phyloP scores from a whole-genome alignment of 2,797 vertebrate genomes.

The Gallirallus australis region DNA sequence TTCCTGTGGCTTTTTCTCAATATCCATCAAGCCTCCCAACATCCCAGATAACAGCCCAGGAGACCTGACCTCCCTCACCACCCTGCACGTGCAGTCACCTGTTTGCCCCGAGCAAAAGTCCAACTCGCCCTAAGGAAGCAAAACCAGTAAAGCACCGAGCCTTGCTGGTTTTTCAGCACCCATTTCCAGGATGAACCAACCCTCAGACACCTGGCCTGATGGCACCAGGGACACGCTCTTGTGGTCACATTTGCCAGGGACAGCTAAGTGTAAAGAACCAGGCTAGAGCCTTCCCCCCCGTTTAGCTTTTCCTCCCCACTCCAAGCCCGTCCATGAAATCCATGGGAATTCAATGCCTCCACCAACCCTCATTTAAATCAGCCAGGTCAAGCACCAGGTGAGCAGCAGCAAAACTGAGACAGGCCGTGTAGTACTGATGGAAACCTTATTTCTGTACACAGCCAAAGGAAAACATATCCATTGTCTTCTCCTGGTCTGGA shows the following conservation, averaged over 20 bases:
- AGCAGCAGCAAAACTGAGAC: not conserved
- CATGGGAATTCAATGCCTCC: not conserved
- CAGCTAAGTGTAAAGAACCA: not conserved
- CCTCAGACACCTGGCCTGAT: accelerated
- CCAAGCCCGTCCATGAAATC: not conserved
- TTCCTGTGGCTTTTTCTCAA: not conserved
- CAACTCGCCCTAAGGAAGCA: not conserved
- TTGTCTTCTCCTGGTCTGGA: too few relatives aligned
- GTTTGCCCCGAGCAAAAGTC: not conserved
- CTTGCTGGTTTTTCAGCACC: not conserved
- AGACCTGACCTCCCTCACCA: not conserved
- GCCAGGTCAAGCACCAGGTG: not conserved
- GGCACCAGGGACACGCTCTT: accelerated
- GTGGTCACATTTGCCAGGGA: not conserved
- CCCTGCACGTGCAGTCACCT: not conserved
- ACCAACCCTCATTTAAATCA: not conserved
- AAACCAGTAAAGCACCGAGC: not conserved
- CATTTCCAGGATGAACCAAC: not conserved
- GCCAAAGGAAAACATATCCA: not conserved
- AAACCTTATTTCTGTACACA: not conserved
- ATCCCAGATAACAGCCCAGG: not conserved
- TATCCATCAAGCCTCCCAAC: not conserved
- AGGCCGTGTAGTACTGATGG: not conserved
- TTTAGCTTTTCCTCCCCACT: not conserved
- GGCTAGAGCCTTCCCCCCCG: not conserved